These are phyloP conservation scores for Nymphalis io DNA, from an alignment of 1,140 invertebrate genomes.

Conservation along the genomic window DNA sequence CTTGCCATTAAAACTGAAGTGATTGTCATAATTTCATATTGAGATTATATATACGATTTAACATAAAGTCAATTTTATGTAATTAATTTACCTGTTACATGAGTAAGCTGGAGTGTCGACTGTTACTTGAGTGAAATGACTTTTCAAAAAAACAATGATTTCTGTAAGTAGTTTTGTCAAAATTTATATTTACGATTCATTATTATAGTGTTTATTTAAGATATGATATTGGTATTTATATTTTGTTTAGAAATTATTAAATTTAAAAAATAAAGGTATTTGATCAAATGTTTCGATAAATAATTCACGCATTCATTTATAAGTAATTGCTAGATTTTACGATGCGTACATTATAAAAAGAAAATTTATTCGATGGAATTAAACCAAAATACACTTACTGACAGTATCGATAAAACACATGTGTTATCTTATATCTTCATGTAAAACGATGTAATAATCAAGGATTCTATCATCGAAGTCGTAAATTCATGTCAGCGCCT, in stretches of 20 bases:
- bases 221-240: too few relatives aligned
- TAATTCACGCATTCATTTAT: too few relatives aligned
- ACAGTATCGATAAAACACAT: not conserved
- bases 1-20: slow-evolving; percentile 25
- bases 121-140: slow-evolving; percentile 33
- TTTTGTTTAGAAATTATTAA: not conserved
- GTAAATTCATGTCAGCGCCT: slow-evolving; percentile 7
- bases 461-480: slow-evolving; percentile 2
- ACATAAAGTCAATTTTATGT: not conserved
- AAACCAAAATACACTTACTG: not conserved
- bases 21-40: slow-evolving; percentile 1
- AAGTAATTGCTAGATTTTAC: not conserved
- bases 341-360: not conserved
- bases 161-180: slow-evolving; percentile 52
- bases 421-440: slow-evolving; percentile 13
- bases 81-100: not conserved
- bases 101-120: not conserved
- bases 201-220: too few relatives aligned
- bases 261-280: not conserved
- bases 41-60: too few relatives aligned
- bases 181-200: not conserved
- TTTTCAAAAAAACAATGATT: slow-evolving; percentile 58
- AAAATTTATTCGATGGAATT: not conserved
- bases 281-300: not conserved
- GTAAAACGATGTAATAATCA: slow-evolving; percentile 20